phyloP scores from a whole-genome alignment of 2,113 vertebrate species.

The Tachysurus fulvidraco region DNA sequence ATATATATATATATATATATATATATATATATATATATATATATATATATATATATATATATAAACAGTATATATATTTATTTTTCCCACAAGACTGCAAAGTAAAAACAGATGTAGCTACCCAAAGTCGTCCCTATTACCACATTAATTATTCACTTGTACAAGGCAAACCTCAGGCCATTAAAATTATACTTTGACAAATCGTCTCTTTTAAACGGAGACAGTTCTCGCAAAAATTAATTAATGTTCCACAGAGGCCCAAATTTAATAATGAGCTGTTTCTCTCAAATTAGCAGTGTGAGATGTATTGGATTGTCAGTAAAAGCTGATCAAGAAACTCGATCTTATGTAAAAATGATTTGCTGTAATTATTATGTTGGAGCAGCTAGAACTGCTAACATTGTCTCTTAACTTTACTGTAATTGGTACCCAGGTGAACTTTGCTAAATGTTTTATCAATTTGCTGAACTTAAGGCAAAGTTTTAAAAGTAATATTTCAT shows the following conservation, averaged over 20 bases:
- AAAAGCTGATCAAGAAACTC: neutral
- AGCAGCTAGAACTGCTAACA: neutral
- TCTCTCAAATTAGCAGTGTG: neutral
- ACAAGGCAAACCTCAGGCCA: slow-evolving; percentile 22
- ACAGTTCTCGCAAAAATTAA: neutral
- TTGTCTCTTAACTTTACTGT: neutral
- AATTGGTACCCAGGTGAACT: neutral
- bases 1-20: too few species aligned
- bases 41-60: too few species aligned
- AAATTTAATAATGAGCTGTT: slow-evolving; percentile 18
- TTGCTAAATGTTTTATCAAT: neutral
- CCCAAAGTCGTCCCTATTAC: neutral
- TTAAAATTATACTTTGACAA: slow-evolving; percentile 22
- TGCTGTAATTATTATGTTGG: neutral
- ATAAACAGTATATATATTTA: too few species aligned
- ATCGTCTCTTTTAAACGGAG: slow-evolving; percentile 21
- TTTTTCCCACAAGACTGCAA: neutral
- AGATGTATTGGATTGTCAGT: neutral
- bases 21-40: too few species aligned
- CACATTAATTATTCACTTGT: slow-evolving; percentile 22
- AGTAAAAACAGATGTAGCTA: slow-evolving; percentile 44
- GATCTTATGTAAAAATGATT: slow-evolving; percentile 7
- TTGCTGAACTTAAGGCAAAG: neutral
- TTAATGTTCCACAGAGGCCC: slow-evolving; percentile 21
- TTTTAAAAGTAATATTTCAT: neutral